Evolutionary conservation across 2,113 vertebrate genomes (phyloP), one percentile per base, ranked within the genome.

Genomic region (Lipophrys pholis): DNA sequence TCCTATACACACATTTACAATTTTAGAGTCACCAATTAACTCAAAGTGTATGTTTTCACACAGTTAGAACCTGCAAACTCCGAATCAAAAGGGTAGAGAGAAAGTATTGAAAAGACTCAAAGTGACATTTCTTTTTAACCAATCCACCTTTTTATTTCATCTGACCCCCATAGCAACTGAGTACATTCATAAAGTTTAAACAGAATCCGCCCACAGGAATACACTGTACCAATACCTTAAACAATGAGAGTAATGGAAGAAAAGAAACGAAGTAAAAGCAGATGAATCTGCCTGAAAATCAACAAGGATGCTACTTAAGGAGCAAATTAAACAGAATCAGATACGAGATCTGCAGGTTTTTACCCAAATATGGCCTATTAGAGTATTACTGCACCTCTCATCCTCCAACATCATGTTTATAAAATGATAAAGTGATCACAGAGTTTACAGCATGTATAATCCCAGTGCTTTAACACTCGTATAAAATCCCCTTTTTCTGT

Each of bases 131-230:
- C 16, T 76, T 85, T 89, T 73, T 64, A 85, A 75, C 66, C 83
- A 89, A 85, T 80, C 73, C 73, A 80, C 78, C 80, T 57, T 87
- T 92, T 91, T 91, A 91, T 92, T 91, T 78, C 1, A 54, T 76
- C 78, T 85, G 36, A 46, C 66, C 87, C 73, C 55, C 62, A 60
- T 64, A 87, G 62, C 73, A 85, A 67, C 35, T 53, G 69, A 89
- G 60, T 90, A 90, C 87, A 89, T 90, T 90, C 83, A 80, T 64
- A 41, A 80, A 45, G 61, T 80, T 78, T 1, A 81, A 76, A 87
- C 58, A 12, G 46, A 55, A 39, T 67, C 63, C 58, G 15, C 73
- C 89, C 71, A 82, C 77, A 64, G 68, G 69, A 87, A 76, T 75
- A 85, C 56, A 81, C 8, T 61, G 55, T 58, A 78, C 69, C 51